A percentile compares a stretch with the other conserved stretches of the same genome.
Evolutionary conservation across 2,113 vertebrate genomes (phyloP).

Genomic region (Oceanites oceanicus): DNA sequence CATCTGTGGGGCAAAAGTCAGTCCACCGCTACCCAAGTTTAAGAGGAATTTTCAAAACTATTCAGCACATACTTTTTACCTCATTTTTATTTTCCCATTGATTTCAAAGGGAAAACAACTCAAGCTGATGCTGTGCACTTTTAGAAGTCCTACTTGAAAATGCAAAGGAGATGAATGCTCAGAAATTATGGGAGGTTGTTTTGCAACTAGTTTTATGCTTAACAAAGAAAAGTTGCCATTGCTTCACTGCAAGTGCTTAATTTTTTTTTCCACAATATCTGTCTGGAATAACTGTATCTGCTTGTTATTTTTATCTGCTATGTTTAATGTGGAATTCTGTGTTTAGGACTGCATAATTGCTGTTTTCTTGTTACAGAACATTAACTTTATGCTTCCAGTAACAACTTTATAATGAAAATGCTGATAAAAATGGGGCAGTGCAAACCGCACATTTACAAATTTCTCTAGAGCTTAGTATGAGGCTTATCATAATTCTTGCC

Average conservation of each 20-base stretch:
- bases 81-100: neutral
- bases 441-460: slow-evolving; percentile 17
- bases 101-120: neutral
- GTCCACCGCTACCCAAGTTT: neutral
- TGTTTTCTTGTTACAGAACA: slow-evolving; percentile 48
- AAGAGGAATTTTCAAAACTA: neutral
- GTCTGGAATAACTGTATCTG: neutral
- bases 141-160: neutral
- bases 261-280: neutral
- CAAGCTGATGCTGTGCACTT: neutral
- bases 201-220: neutral
- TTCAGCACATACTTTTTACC: neutral
- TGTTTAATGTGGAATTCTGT: slow-evolving; percentile 6
- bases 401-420: slow-evolving; percentile 55
- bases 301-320: slow-evolving; percentile 30
- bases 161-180: neutral
- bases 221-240: neutral
- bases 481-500: slow-evolving; percentile 40
- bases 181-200: neutral
- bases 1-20: neutral
- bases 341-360: slow-evolving; percentile 13
- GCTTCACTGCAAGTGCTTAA: neutral
- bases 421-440: slow-evolving; percentile 30
- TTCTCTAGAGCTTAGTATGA: slow-evolving; percentile 22
- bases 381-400: slow-evolving; percentile 47